phyloP scores from a whole-genome alignment of 1,140 invertebrate genomes.

The Euwallacea similis region DNA sequence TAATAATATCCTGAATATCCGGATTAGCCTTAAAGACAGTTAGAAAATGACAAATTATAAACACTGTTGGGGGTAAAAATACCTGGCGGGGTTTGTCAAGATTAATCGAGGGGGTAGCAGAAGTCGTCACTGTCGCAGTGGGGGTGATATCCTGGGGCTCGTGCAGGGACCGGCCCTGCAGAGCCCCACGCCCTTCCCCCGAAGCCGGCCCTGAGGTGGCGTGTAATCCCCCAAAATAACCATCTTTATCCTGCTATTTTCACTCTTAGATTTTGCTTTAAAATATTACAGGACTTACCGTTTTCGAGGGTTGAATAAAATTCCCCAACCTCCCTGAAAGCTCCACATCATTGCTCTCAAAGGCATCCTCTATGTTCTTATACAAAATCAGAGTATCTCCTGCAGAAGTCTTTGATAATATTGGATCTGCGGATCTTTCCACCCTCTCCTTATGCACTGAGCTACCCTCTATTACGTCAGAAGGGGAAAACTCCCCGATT shows the following conservation, averaged over 20 bases:
- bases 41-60: neutral
- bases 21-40: conserved; percentile 60
- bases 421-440: conserved; percentile 52
- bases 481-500: neutral
- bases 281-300: conserved; percentile 19
- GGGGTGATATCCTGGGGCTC: conserved; percentile 64
- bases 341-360: conserved; percentile 52
- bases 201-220: conserved; percentile 49
- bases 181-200: conserved; percentile 74
- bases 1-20: conserved; percentile 89
- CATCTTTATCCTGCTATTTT: conserved; percentile 30
- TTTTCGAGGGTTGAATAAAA: conserved; percentile 50
- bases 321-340: conserved; percentile 43
- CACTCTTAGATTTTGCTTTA: too few relatives aligned
- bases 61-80: neutral
- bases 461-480: too few relatives aligned
- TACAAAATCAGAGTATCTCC: conserved; percentile 50
- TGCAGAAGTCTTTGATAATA: conserved; percentile 55
- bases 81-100: conserved; percentile 56
- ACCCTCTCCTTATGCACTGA: conserved; percentile 44
- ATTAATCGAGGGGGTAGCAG: conserved; percentile 48
- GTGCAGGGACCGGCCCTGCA: conserved; percentile 63
- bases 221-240: conserved; percentile 26
- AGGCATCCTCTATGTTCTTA: conserved; percentile 50
- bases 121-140: conserved; percentile 55